phyloP scores from a whole-genome alignment of 2,888 invertebrate species.

The Drosophila imparisetae region DNA sequence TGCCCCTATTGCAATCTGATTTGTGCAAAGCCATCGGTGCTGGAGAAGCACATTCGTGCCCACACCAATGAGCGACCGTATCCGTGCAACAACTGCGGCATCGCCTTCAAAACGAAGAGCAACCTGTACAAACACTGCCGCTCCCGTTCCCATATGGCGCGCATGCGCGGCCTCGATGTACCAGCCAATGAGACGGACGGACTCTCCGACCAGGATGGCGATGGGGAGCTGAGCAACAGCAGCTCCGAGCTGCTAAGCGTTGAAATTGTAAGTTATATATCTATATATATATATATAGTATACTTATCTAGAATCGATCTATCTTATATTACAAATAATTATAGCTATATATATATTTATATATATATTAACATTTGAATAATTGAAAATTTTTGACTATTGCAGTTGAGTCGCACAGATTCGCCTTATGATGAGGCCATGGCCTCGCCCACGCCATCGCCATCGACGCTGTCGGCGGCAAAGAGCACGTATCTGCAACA shows the following conservation, averaged over 20 bases:
- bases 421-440: slow-evolving; percentile 84
- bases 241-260: slow-evolving; percentile 83
- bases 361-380: not conserved
- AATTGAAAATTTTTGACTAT: not conserved
- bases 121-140: slow-evolving; percentile 96
- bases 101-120: slow-evolving; percentile 97
- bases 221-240: slow-evolving; percentile 85
- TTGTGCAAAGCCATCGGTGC: slow-evolving; percentile 96
- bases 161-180: slow-evolving; percentile 87
- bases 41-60: slow-evolving; percentile 96
- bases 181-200: slow-evolving; percentile 87
- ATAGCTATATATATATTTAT: not conserved
- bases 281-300: not conserved
- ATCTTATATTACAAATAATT: not conserved
- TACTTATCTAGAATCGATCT: too few species aligned
- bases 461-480: slow-evolving; percentile 75
- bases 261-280: slow-evolving; percentile 48
- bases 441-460: slow-evolving; percentile 66
- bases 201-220: slow-evolving; percentile 87
- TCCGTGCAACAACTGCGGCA: slow-evolving; percentile 94
- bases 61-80: slow-evolving; percentile 97
- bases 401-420: slow-evolving; percentile 82
- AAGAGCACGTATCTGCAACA: slow-evolving; percentile 75
- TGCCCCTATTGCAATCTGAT: slow-evolving; percentile 95
- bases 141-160: slow-evolving; percentile 89